Percentiles rank a stretch among this genome's conserved stretches.
Conservation (phyloP, 2,113 vertebrate species). For the Dicrurus megarhynchus region DNA sequence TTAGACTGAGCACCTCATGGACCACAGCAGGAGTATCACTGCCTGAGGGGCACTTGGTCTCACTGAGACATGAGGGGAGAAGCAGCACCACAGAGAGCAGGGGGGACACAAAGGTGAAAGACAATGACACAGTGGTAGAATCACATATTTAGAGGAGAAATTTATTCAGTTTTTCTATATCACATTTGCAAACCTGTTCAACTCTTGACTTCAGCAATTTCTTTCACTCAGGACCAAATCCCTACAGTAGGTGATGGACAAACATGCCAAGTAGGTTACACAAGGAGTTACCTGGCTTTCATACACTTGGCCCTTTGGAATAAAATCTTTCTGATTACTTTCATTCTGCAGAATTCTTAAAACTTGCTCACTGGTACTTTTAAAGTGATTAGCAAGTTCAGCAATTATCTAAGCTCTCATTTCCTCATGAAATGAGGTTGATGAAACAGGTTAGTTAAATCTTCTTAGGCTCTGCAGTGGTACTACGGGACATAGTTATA, state of each 20-base stretch:
- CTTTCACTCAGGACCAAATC: background rate
- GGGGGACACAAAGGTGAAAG: background rate
- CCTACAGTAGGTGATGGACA: background rate
- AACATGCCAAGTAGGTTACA: background rate
- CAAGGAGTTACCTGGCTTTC: background rate
- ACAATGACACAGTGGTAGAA: background rate
- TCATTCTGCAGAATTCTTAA: background rate
- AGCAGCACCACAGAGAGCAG: background rate
- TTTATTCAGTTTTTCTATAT: background rate
- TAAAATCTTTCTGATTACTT: background rate
- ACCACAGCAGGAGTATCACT: background rate
- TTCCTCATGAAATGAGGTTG: background rate
- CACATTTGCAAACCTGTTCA: background rate
- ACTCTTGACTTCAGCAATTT: background rate
- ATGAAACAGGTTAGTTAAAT: background rate
- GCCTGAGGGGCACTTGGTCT: background rate
- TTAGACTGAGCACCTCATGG: background rate
- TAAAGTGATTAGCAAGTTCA: background rate
- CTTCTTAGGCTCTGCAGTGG: background rate
- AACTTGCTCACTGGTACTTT: background rate
- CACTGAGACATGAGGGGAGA: background rate
- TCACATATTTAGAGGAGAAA: background rate
- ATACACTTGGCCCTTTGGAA: background rate
- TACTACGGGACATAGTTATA: background rate
- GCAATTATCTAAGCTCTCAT: background rate